Conservation (phyloP, 2,888 invertebrate genomes). For the Zhengitettix transpicula region DNA sequence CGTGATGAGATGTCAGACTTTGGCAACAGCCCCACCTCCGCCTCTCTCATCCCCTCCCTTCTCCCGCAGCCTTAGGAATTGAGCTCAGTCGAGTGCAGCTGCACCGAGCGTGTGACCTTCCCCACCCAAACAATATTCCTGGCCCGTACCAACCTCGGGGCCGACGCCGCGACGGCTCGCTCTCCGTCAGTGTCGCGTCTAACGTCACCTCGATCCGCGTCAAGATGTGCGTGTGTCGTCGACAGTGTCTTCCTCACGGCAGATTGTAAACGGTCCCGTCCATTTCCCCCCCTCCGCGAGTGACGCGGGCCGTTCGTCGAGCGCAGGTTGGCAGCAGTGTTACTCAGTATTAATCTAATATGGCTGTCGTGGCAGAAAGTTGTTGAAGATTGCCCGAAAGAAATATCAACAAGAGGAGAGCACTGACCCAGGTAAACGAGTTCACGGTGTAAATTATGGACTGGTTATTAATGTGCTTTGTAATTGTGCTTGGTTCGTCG, state of each 20-base stretch:
- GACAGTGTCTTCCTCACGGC: no score
- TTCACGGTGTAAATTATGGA: neutral
- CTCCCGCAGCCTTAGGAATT: neutral
- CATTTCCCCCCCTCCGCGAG: neutral
- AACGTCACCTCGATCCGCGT: neutral
- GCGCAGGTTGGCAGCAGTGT: slow-evolving; percentile 5
- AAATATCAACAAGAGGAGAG: no score
- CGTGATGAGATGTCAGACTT: no score
- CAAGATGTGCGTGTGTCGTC: no score
- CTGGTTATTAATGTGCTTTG: neutral
- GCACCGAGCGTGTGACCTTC: slow-evolving; percentile 22
- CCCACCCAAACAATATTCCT: slow-evolving; percentile 12
- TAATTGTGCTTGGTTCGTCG: no score
- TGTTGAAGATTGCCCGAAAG: neutral
- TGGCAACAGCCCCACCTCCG: no score
- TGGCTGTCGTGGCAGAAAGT: slow-evolving; percentile 11
- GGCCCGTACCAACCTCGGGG: slow-evolving; percentile 3
- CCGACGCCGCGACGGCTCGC: neutral
- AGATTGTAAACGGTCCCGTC: neutral
- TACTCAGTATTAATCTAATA: slow-evolving; percentile 10
- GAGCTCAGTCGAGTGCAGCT: slow-evolving; percentile 16
- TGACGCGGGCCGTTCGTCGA: neutral
- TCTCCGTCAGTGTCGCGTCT: neutral
- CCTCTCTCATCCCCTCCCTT: neutral
- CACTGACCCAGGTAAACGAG: neutral